These are phyloP conservation scores for Ricordea florida DNA, from an alignment of 92 coral and sea anemone species.

Conservation along the genomic window DNA sequence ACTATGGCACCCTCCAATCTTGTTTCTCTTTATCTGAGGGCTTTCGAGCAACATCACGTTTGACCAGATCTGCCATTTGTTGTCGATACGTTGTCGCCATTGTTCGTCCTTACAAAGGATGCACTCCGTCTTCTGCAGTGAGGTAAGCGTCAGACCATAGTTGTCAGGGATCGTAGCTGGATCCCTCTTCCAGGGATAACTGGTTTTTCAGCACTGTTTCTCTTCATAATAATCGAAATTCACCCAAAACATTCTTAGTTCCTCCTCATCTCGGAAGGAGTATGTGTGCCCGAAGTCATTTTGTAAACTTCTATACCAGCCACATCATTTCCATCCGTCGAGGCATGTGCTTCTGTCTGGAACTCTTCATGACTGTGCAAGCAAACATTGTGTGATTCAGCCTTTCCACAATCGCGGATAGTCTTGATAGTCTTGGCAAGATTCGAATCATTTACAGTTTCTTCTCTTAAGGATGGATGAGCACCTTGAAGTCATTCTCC, in stretches of 20 bases:
- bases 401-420: slow-evolving; percentile 50
- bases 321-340: slow-evolving; percentile 3
- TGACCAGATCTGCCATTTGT: slow-evolving; percentile 73
- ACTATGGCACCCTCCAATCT: slow-evolving; percentile 55
- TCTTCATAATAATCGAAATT: slow-evolving; percentile 58
- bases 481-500: slow-evolving; percentile 81
- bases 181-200: slow-evolving; percentile 71
- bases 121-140: slow-evolving; percentile 67
- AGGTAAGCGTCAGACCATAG: slow-evolving; percentile 42
- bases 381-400: slow-evolving; percentile 27
- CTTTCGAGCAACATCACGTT: slow-evolving; percentile 61
- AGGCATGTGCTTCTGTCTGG: slow-evolving; percentile 4
- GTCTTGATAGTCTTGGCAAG: slow-evolving; percentile 58
- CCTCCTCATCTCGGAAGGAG: slow-evolving; percentile 71
- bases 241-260: slow-evolving; percentile 60
- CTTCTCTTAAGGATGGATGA: slow-evolving; percentile 47
- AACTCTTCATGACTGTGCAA: slow-evolving; percentile 51
- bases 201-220: slow-evolving; percentile 69
- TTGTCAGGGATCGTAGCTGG: slow-evolving; percentile 69
- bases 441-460: slow-evolving; percentile 52
- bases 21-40: slow-evolving; percentile 32
- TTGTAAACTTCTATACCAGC: slow-evolving; percentile 50
- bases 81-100: slow-evolving; percentile 60
- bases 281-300: slow-evolving; percentile 63
- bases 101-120: slow-evolving; percentile 46